Conservation (phyloP, 2,113 vertebrate species). For the Hiodon alosoides region DNA sequence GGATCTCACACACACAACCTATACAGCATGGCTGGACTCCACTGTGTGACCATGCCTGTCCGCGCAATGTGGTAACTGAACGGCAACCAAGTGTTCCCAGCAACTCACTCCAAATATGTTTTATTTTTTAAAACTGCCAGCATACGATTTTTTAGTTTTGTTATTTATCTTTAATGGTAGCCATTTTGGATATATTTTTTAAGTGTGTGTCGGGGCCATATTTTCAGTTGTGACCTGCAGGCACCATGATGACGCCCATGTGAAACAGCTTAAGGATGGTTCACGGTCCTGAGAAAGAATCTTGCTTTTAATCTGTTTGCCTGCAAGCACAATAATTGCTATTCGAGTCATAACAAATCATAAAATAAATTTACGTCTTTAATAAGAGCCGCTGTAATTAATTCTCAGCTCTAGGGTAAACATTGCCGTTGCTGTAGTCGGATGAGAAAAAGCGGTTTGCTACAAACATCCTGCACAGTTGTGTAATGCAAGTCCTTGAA, state of each 20-base stretch:
- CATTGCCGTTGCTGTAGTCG: background rate
- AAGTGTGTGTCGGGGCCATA: background rate
- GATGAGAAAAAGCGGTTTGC: background rate
- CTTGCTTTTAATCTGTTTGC: background rate
- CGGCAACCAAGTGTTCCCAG: conserved; percentile 11
- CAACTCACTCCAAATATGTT: background rate
- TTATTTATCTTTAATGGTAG: too few relatives aligned
- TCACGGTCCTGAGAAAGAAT: background rate
- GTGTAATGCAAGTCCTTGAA: background rate
- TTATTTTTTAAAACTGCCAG: background rate
- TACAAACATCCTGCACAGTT: background rate
- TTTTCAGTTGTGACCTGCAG: background rate
- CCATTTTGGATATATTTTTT: too few relatives aligned
- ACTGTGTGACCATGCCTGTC: conserved; percentile 15
- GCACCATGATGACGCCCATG: background rate
- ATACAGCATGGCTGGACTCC: too few relatives aligned
- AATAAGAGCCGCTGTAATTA: background rate
- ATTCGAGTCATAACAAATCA: background rate
- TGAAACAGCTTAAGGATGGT: background rate
- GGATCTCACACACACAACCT: too few relatives aligned
- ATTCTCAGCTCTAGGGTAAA: background rate
- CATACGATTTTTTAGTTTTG: background rate
- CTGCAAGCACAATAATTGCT: background rate
- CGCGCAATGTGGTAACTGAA: conserved; percentile 1
- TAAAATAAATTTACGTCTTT: background rate